A percentile compares a stretch with the other conserved stretches of the same genome.
Conservation (phyloP, 2,888 invertebrate species). For the Lumbricus terrestris region DNA sequence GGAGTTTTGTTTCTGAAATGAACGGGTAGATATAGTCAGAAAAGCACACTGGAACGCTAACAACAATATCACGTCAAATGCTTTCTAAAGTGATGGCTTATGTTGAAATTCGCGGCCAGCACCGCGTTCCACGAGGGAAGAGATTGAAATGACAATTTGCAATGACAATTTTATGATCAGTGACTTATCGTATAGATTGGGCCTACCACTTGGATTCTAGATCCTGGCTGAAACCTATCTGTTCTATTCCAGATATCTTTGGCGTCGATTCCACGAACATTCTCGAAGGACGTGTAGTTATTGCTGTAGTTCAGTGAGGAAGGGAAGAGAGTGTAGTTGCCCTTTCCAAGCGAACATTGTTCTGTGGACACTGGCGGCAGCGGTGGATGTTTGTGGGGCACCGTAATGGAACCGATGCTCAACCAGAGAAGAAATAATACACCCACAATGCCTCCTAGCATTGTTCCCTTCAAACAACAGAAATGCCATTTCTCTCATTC, state of each 20-base stretch:
- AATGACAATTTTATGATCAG: no score
- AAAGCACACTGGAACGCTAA: no score
- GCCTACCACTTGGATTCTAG: background rate
- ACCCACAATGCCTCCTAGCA: background rate
- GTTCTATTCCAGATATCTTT: background rate
- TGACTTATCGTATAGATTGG: background rate
- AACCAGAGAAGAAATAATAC: background rate
- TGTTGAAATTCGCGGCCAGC: no score
- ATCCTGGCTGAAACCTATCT: background rate
- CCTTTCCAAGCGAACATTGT: background rate
- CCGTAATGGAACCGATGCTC: background rate
- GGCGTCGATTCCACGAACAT: background rate
- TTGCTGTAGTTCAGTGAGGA: background rate
- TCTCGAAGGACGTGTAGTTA: background rate
- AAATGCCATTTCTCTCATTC: no score
- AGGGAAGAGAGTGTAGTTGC: background rate
- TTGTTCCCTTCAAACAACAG: background rate
- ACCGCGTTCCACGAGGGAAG: no score
- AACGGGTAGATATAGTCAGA: no score
- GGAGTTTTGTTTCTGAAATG: no score
- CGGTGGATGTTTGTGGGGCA: constrained; percentile 4
- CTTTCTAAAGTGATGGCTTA: no score
- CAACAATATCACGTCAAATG: no score
- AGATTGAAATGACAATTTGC: no score
- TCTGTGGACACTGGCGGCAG: background rate